Conservation (phyloP, 2,113 vertebrate genomes). For the Chaetodon auriga region DNA sequence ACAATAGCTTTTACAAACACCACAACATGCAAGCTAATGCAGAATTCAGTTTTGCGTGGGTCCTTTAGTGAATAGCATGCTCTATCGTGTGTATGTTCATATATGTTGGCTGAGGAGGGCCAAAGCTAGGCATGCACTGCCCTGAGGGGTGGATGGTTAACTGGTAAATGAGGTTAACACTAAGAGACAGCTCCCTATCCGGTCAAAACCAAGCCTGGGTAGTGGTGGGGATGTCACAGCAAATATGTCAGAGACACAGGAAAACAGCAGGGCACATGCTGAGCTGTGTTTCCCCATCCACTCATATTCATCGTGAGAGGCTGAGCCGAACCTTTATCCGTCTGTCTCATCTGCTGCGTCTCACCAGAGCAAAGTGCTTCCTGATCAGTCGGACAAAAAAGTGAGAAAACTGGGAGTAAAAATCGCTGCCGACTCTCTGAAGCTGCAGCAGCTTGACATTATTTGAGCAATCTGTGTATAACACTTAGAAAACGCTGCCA, state of each 20-base stretch:
- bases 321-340: conserved; percentile 48
- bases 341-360: conserved; percentile 42
- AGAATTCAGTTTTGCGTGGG: neutral
- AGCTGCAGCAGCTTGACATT: neutral
- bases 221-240: conserved; percentile 65
- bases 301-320: conserved; percentile 38
- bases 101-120: conserved; percentile 29
- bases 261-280: conserved; percentile 50
- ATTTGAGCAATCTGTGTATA: neutral
- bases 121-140: conserved; percentile 33
- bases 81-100: conserved; percentile 23
- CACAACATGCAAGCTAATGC: conserved; percentile 10
- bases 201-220: conserved; percentile 58
- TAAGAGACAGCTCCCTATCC: conserved; percentile 63
- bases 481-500: neutral
- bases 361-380: conserved; percentile 24
- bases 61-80: conserved; percentile 23
- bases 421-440: neutral
- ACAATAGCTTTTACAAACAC: neutral
- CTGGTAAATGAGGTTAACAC: conserved; percentile 61
- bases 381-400: conserved; percentile 8
- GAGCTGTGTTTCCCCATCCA: conserved; percentile 40
- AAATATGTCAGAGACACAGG: conserved; percentile 72
- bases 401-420: neutral
- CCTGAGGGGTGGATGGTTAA: conserved; percentile 31